Evolutionary conservation across 2,113 vertebrate genomes (phyloP), one percentile per base, ranked within the genome.

Genomic region (Anas platyrhynchos): DNA sequence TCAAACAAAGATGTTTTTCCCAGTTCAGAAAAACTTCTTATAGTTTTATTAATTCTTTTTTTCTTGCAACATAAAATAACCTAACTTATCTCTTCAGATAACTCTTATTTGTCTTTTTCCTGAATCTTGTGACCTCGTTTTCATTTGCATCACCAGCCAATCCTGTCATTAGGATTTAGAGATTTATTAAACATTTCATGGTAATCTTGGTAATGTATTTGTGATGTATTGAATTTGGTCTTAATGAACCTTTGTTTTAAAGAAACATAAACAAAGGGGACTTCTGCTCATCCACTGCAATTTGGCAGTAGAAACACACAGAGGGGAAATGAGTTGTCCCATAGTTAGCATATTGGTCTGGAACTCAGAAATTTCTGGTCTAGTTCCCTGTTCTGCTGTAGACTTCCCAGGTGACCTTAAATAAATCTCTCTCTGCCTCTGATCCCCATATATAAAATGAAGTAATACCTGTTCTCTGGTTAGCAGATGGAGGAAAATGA

Each of bases 161-260:
- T 84, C 43, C 44, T 86, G 15, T 72, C 52, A n/a, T 72, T 54
- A 31, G 56, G 76, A 91, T 88, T 88, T 86, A 82, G 69, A 84
- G 61, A 52, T 77, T 92, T 93, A 69, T 61, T 88, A 93, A 95
- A 91, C 54, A 46, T 41, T 72, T 86, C 48, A 50, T 82, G 9
- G n/a, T 73, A 84, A 88, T 84, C 92, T 96, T 91, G 69, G 41
- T 75, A 79, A 79, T 79, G 66, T 94, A 94, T 95, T 88, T 86
- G 77, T 71, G 73, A 78, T 94, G 23, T 76, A 82, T 88, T 83
- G 85, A 68, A 81, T 62, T 46, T 18, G 79, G 11, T 73, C 69
- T 72, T 93, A 94, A 93, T 92, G 81, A 88, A 96, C 36, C 78
- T 84, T 95, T 94, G 91, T 95, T 96, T 96, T 87, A 91, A 91